Percentiles rank a stretch among this genome's conserved stretches.
phyloP scores from a whole-genome alignment of 2,113 vertebrate genomes.

The Phylloscopus trochilus region DNA sequence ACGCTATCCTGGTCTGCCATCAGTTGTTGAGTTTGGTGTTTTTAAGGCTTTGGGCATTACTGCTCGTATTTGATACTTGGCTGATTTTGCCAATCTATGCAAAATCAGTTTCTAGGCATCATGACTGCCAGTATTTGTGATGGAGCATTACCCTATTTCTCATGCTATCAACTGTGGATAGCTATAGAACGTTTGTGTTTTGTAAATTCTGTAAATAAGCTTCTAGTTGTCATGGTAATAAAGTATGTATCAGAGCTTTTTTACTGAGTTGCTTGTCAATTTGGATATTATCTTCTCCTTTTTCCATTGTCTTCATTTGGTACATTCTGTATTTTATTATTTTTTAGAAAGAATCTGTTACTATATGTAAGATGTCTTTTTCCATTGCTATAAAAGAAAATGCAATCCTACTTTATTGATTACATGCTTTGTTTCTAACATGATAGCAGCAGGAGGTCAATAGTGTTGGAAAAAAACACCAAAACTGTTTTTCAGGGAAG shows the following conservation, averaged over 20 bases:
- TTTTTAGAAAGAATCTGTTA: slow-evolving; percentile 35
- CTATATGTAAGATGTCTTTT: slow-evolving; percentile 39
- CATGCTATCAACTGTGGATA: slow-evolving; percentile 45
- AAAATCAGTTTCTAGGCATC: slow-evolving; percentile 30
- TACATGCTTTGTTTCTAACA: slow-evolving; percentile 1
- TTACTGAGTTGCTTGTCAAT: slow-evolving; percentile 64
- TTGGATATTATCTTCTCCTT: slow-evolving; percentile 43
- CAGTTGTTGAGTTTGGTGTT: slow-evolving; percentile 44
- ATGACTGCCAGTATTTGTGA: slow-evolving; percentile 54
- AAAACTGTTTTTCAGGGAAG: slow-evolving; percentile 12
- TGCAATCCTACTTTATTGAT: slow-evolving; percentile 16
- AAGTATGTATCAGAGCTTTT: slow-evolving; percentile 61
- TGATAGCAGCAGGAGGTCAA: background rate
- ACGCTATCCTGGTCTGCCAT: slow-evolving; percentile 39
- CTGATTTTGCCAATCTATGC: background rate
- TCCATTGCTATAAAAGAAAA: slow-evolving; percentile 44
- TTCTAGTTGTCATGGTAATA: slow-evolving; percentile 67
- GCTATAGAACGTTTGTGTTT: slow-evolving; percentile 51
- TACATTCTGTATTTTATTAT: slow-evolving; percentile 30
- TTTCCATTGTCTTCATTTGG: slow-evolving; percentile 13
- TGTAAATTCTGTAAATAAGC: slow-evolving; percentile 68
- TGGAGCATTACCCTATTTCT: slow-evolving; percentile 38
- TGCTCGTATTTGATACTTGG: background rate
- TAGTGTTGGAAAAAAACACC: background rate
- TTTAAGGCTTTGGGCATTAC: slow-evolving; percentile 12